Percentiles rank a stretch among this genome's conserved stretches.
Evolutionary conservation across 2,113 vertebrate species (phyloP).

Genomic region (Pituophis catenifer): DNA sequence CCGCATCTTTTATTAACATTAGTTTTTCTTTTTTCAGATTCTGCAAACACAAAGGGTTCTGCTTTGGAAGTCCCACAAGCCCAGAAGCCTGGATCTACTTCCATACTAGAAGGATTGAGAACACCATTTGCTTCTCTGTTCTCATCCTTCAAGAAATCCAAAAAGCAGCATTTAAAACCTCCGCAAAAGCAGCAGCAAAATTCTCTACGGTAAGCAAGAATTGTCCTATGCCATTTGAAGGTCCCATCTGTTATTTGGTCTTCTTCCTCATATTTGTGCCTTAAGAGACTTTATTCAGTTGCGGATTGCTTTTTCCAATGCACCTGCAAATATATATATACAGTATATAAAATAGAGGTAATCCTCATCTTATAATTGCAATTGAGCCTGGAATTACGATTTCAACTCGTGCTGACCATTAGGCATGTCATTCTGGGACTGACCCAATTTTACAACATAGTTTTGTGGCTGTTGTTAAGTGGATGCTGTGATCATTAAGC

Average conservation of each 20-base stretch:
- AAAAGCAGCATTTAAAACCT: constrained; percentile 55
- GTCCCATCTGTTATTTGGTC: neutral
- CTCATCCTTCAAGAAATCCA: constrained; percentile 73
- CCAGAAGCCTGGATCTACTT: constrained; percentile 55
- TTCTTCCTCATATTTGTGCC: neutral
- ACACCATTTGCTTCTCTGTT: constrained; percentile 74
- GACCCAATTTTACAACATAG: no score
- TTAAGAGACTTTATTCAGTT: neutral
- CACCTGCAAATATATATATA: no score
- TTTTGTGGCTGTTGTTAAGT: neutral
- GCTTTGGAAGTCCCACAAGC: constrained; percentile 45
- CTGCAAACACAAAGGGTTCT: constrained; percentile 64
- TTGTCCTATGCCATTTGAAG: neutral
- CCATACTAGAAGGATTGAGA: constrained; percentile 66
- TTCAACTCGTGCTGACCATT: neutral
- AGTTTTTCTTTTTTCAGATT: constrained; percentile 62
- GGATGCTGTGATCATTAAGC: neutral
- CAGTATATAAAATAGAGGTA: neutral
- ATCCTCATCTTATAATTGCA: no score
- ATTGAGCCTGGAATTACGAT: neutral
- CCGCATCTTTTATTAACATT: neutral
- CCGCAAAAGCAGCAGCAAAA: constrained; percentile 36
- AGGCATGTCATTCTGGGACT: neutral
- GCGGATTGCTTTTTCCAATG: neutral
- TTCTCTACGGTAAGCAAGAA: constrained; percentile 61